Conservation (phyloP, 2,113 vertebrate species). For the Dendropsophus ebraccatus region DNA sequence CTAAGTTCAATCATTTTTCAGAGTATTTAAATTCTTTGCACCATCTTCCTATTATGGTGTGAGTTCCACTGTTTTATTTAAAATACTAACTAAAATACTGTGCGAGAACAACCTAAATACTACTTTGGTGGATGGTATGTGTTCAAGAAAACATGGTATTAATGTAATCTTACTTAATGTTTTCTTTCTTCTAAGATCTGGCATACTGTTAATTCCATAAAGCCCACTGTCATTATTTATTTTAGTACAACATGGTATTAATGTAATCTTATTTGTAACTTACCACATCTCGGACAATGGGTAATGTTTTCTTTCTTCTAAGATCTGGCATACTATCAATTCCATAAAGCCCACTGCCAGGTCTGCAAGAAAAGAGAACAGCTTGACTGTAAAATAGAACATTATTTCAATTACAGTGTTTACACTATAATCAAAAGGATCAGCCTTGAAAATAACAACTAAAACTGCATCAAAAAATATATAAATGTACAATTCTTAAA, state of each 20-base stretch:
- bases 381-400: neutral
- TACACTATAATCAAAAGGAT: neutral
- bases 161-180: neutral
- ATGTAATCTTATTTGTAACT: slow-evolving; percentile 66
- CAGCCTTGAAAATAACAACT: neutral
- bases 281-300: slow-evolving; percentile 96
- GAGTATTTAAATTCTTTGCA: no score
- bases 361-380: slow-evolving; percentile 68
- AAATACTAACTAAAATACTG: no score
- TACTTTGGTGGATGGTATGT: no score
- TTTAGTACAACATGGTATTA: neutral
- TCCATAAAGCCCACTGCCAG: slow-evolving; percentile 90
- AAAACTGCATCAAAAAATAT: neutral
- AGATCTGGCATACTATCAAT: slow-evolving; percentile 99
- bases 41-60: no score
- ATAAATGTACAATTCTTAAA: neutral
- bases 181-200: neutral
- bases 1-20: no score
- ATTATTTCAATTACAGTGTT: neutral
- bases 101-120: no score
- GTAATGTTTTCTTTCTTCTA: slow-evolving; percentile 92
- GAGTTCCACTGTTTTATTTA: no score
- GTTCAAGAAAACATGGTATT: no score
- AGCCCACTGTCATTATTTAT: neutral
- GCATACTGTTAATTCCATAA: no score